Evolutionary conservation across 2,113 vertebrate genomes (phyloP), one percentile per base, ranked within the genome.

Genomic region (Stegastes partitus): DNA sequence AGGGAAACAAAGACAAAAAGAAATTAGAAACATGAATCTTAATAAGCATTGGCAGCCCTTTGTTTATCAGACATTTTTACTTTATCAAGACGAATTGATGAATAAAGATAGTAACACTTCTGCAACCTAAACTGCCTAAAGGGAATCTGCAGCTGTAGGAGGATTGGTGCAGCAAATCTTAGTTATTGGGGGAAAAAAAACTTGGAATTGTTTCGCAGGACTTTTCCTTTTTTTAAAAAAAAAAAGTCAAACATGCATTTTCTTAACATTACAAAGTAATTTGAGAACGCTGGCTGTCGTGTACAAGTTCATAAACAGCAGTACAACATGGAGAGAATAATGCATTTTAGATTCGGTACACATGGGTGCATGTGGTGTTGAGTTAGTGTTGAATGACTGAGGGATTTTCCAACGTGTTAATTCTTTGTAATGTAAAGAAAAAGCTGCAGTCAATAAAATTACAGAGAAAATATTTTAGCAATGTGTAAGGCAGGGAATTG

Each of bases 81-180:
- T 70, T 65, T 56, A 88, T 77, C 54, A 79, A 84, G 85, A 91
- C 67, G 63, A 89, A 91, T 71, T 66, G 81, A 61, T 68, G 65
- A 87, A 73, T 80, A 72, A 81, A 76, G 65, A 83, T 77, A 80
- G 71, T 51, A 71, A 81, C 79, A 77, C 54, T 76, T 58, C 28
- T 76, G 54, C 58, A 74, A 65, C 61, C 61, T 69, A 39, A 69
- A 84, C 73, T 64, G 74, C 55, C 59, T 78, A 22, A 74, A 69
- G 71, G 56, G 75, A 79, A 68, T 79, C 58, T 77, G 71, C 64
- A 73, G 81, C 68, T 63, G 69, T 23, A 56, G 57, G n/a, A 45
- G 25, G 68, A 74, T 12, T 28, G 61, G 71, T 51, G 66, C 39
- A 73, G 51, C 28, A 66, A 68, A 58, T 10, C 14, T 39, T 68